Conservation (phyloP, 2,797 vertebrate species). For the Pipistrellus kuhlii region DNA sequence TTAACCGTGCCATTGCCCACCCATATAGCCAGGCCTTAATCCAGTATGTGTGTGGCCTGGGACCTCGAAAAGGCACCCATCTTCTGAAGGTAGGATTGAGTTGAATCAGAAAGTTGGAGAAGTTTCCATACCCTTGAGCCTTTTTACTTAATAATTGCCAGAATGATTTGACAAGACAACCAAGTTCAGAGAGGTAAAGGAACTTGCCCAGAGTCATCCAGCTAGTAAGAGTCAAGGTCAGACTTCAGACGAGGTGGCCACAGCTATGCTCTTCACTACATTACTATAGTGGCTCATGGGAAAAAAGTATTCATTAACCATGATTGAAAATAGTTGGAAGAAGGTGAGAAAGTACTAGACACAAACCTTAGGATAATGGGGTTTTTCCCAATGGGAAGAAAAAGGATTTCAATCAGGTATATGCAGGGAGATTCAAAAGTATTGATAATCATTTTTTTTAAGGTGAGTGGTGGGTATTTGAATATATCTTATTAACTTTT, state of each 20-base stretch:
- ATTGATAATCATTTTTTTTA: background rate
- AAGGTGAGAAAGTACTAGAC: background rate
- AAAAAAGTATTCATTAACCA: background rate
- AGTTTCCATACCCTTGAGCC: slow-evolving; percentile 21
- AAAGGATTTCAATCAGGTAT: background rate
- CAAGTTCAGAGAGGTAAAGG: slow-evolving; percentile 15
- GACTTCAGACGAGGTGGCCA: background rate
- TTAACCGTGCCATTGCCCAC: slow-evolving; percentile 97
- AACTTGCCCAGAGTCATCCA: background rate
- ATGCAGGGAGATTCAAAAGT: background rate
- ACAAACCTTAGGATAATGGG: background rate
- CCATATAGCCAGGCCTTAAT: slow-evolving; percentile 98
- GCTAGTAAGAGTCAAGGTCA: background rate
- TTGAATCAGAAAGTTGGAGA: slow-evolving; percentile 41
- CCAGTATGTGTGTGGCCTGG: slow-evolving; percentile 97
- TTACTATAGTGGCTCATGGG: background rate
- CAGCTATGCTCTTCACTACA: background rate
- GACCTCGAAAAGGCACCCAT: slow-evolving; percentile 97
- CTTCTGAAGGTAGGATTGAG: slow-evolving; percentile 94
- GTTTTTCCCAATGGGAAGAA: background rate
- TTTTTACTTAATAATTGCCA: background rate
- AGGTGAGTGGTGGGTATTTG: background rate
- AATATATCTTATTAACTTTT: background rate
- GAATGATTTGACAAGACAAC: slow-evolving; percentile 31
- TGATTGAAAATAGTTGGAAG: background rate